Evolutionary conservation across 2,797 vertebrate species (phyloP).

Genomic region (Momotus momota): DNA sequence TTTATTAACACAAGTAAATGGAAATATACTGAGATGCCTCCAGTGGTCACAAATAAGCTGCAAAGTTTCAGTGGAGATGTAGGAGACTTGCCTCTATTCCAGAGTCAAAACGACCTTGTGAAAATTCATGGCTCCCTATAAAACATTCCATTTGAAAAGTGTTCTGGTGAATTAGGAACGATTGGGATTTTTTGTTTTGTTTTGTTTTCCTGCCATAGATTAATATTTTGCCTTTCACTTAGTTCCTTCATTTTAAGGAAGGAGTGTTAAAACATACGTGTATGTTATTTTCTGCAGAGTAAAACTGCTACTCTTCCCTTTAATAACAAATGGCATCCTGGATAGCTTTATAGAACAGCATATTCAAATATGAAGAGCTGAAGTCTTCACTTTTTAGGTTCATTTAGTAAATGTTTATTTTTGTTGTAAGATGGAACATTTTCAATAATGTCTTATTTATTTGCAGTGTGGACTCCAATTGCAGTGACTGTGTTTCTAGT

Average conservation of each 20-base stretch:
- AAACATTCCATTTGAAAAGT: not conserved
- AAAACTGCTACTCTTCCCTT: not conserved
- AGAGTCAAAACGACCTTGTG: not conserved
- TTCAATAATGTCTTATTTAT: not conserved
- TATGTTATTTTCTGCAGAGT: not conserved
- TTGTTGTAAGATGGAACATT: not conserved
- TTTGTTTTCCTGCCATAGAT: not conserved
- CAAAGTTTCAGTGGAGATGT: not conserved
- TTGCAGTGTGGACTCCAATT: constrained; percentile 93
- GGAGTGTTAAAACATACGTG: not conserved
- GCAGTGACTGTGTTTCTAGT: constrained; percentile 91
- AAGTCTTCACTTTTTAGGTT: not conserved
- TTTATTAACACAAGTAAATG: not conserved
- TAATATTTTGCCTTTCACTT: not conserved
- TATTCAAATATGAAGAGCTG: not conserved
- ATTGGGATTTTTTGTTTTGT: not conserved
- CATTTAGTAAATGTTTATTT: not conserved
- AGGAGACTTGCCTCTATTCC: not conserved
- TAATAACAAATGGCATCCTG: not conserved
- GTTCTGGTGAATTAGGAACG: not conserved
- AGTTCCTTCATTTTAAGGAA: not conserved
- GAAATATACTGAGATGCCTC: not conserved
- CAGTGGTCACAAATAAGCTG: not conserved
- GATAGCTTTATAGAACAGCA: not conserved
- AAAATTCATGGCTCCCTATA: not conserved